Evolutionary conservation across 2,888 invertebrate species (phyloP).

Genomic region (Nematopogon swammerdamellus): DNA sequence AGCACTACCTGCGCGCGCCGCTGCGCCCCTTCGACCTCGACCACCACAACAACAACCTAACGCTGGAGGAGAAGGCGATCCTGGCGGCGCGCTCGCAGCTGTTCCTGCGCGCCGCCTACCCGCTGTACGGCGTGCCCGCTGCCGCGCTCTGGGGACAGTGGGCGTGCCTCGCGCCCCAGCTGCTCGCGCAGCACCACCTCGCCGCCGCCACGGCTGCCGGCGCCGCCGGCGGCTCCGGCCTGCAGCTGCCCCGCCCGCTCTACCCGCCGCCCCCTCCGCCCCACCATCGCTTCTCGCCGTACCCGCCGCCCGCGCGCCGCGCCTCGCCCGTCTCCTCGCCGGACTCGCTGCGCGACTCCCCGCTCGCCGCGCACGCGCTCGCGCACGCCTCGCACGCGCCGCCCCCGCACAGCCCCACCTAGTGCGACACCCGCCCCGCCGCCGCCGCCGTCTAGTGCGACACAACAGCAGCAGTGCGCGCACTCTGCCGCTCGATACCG

Average conservation of each 20-base stretch:
- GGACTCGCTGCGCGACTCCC: constrained; percentile 56
- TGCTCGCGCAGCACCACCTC: constrained; percentile 65
- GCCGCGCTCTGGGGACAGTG: constrained; percentile 69
- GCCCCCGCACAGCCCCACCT: constrained; percentile 47
- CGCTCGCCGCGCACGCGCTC: constrained; percentile 25
- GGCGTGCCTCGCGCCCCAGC: constrained; percentile 64
- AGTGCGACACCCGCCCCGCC: constrained; percentile 17
- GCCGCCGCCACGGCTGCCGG: too few species aligned
- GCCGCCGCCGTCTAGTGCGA: too few species aligned
- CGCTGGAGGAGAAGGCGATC: constrained; percentile 74
- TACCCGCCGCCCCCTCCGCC: constrained; percentile 50
- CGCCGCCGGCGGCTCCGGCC: constrained; percentile 42
- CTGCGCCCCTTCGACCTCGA: constrained; percentile 73
- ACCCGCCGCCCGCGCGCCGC: constrained; percentile 45
- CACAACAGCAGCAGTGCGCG: too few species aligned
- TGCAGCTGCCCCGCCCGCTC: constrained; percentile 49
- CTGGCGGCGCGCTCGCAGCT: constrained; percentile 74
- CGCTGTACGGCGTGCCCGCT: constrained; percentile 49
- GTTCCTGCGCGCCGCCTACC: constrained; percentile 68
- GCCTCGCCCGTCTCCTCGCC: constrained; percentile 57
- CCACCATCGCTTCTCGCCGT: constrained; percentile 61
- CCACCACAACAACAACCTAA: constrained; percentile 67
- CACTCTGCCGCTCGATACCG: too few species aligned
- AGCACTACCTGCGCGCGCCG: constrained; percentile 76
- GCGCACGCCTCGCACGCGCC: constrained; percentile 37